A percentile compares a stretch with the other conserved stretches of the same genome.
Evolutionary conservation across 2,888 invertebrate genomes (phyloP).

Genomic region (Drosophila mercatorum): DNA sequence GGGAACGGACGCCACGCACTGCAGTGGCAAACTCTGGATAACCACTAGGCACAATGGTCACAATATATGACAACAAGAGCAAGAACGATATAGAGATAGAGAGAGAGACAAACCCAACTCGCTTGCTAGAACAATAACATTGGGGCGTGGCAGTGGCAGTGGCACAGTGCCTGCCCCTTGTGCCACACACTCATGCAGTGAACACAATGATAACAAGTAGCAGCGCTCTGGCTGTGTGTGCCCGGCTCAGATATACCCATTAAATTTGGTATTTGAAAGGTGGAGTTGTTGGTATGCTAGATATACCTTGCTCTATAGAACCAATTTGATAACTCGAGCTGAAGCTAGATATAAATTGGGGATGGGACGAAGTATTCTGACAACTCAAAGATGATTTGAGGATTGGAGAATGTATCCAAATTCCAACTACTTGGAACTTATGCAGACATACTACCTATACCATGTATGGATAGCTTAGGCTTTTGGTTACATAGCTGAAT

Average conservation of each 20-base stretch:
- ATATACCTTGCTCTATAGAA: too few relatives aligned
- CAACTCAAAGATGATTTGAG: neutral
- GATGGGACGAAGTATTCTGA: too few relatives aligned
- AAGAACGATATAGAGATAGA: conserved; percentile 9
- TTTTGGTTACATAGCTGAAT: neutral
- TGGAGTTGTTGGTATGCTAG: neutral
- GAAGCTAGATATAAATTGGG: too few relatives aligned
- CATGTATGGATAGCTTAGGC: neutral
- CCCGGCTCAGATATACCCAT: neutral
- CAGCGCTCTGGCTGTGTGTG: neutral
- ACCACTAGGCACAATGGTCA: conserved; percentile 34
- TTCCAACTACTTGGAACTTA: neutral
- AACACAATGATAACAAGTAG: neutral
- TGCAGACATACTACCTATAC: too few relatives aligned
- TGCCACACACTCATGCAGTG: conserved; percentile 1
- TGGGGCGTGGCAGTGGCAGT: conserved; percentile 50
- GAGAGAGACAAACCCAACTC: neutral
- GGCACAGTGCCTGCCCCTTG: conserved; percentile 7
- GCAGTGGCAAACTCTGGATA: conserved; percentile 47
- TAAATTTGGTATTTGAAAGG: neutral
- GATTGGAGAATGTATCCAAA: neutral
- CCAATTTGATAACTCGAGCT: too few relatives aligned
- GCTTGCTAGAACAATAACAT: conserved; percentile 48
- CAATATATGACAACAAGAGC: conserved; percentile 28
- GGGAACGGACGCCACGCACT: conserved; percentile 62